phyloP scores from a whole-genome alignment of 2,888 invertebrate species.

The Heliconius aoede region DNA sequence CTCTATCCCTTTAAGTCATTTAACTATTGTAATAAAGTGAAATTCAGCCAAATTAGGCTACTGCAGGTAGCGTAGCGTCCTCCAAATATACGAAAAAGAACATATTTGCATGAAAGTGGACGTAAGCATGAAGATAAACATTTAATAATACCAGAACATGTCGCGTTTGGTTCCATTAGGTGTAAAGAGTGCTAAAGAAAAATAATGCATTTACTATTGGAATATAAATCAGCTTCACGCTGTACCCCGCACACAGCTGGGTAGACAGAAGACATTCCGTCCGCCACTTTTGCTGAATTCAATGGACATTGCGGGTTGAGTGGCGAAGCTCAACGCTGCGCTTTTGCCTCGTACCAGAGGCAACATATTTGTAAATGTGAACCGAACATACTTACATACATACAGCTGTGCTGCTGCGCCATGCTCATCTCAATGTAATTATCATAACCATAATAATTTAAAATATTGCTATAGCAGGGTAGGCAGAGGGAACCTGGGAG shows the following conservation, averaged over 20 bases:
- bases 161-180: not conserved
- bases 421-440: too few relatives aligned
- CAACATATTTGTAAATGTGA: too few relatives aligned
- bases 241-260: too few relatives aligned
- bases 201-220: not conserved
- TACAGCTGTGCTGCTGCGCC: too few relatives aligned
- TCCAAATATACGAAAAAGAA: not conserved
- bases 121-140: not conserved
- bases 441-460: too few relatives aligned
- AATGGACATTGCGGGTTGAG: not conserved
- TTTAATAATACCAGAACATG: not conserved
- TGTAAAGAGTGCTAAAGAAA: not conserved
- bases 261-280: not conserved
- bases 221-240: not conserved
- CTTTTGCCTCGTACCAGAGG: too few relatives aligned
- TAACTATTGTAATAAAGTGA: not conserved
- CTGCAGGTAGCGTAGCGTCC: not conserved
- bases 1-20: not conserved
- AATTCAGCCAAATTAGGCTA: not conserved
- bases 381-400: too few relatives aligned
- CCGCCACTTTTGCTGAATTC: not conserved
- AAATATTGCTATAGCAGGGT: too few relatives aligned
- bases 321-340: too few relatives aligned
- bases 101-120: not conserved
- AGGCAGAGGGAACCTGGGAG: too few relatives aligned